Percentiles rank a stretch among this genome's conserved stretches.
Evolutionary conservation across 2,113 vertebrate species (phyloP).

Genomic region (Sinocyclocheilus anshuiensis): DNA sequence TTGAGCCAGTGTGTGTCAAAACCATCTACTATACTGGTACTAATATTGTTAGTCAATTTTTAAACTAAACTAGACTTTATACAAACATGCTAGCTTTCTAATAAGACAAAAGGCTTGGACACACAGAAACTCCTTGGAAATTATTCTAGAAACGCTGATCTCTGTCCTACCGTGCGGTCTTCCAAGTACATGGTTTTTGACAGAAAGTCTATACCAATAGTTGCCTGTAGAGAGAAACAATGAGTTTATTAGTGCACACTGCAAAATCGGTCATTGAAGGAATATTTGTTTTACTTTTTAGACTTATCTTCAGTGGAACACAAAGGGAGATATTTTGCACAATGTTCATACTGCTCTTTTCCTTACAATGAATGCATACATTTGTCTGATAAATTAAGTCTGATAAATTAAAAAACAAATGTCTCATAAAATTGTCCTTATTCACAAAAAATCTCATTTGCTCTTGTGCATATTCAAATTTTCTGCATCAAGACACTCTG

Average conservation of each 20-base stretch:
- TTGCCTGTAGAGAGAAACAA: conserved; percentile 71
- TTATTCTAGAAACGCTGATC: not conserved
- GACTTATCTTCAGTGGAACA: not conserved
- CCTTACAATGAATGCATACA: not conserved
- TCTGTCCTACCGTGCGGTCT: conserved; percentile 80
- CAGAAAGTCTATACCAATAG: conserved; percentile 87
- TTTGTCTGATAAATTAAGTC: not conserved
- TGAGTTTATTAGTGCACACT: not conserved
- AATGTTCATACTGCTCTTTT: not conserved
- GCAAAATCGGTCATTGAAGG: not conserved
- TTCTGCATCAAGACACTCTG: not conserved
- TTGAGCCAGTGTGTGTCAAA: conserved; percentile 29
- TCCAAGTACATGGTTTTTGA: conserved; percentile 89
- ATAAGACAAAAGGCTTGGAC: conserved; percentile 8
- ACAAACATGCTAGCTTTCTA: not conserved
- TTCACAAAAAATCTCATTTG: not conserved
- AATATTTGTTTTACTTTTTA: not conserved
- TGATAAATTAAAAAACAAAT: not conserved
- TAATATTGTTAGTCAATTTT: not conserved
- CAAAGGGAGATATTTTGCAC: not conserved
- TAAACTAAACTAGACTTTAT: not conserved
- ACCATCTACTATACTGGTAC: not conserved
- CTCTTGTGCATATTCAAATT: not conserved
- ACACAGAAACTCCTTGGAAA: conserved; percentile 25
- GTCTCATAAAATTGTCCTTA: not conserved